A percentile compares a stretch with the other conserved stretches of the same genome.
Evolutionary conservation across 2,113 vertebrate genomes (phyloP).

Genomic region (Dipodomys ordii): DNA sequence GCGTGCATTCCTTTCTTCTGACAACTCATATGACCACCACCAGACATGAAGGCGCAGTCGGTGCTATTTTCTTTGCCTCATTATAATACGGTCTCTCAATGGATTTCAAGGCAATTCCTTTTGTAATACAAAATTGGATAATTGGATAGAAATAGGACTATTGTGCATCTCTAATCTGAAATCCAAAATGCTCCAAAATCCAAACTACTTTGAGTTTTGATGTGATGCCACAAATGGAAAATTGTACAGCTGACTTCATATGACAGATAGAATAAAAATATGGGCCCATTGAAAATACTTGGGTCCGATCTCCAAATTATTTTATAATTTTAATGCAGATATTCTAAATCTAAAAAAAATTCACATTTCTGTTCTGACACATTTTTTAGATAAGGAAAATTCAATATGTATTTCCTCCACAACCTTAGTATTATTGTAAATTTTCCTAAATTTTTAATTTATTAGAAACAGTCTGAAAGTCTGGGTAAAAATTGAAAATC

Average conservation of each 20-base stretch:
- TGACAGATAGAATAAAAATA: background rate
- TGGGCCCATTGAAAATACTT: background rate
- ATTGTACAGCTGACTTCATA: background rate
- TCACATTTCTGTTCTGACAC: background rate
- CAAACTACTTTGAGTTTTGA: background rate
- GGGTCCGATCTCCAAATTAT: background rate
- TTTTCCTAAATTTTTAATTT: slow-evolving; percentile 18
- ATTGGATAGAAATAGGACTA: background rate
- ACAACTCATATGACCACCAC: background rate
- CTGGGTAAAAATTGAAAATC: background rate
- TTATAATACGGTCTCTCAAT: background rate
- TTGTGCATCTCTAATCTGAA: background rate
- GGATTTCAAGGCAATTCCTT: slow-evolving; percentile 3
- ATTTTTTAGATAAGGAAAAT: background rate
- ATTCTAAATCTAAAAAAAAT: background rate
- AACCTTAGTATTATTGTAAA: background rate
- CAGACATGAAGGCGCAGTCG: slow-evolving; percentile 11
- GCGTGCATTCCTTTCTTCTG: background rate
- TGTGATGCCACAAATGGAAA: background rate
- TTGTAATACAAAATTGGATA: background rate
- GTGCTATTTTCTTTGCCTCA: background rate
- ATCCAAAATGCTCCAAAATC: background rate
- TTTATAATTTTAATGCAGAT: background rate
- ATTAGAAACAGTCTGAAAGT: slow-evolving; percentile 1
- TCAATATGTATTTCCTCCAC: background rate